Base-by-base conservation (phyloP, 30 jellyfish, hydroid and myxozoan genomes). In the Nemopilema nomurai region DNA sequence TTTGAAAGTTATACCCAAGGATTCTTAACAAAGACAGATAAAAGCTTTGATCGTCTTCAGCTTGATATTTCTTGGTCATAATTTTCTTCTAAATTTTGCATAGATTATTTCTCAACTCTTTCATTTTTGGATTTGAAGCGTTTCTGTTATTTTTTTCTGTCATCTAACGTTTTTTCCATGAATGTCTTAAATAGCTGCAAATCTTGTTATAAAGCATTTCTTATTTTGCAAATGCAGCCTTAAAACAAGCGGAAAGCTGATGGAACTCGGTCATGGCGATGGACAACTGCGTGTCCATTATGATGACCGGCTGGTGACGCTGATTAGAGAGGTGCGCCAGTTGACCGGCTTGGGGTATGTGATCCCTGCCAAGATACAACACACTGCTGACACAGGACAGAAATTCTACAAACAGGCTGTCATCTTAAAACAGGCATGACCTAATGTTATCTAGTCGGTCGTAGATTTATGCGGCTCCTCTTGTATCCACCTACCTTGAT, bases 281-380 rank as follows among this genome's bases (percentile, higher is more conserved):
- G 98, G 98, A 21, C 87, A 92, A 52, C 95, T 92, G 31, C 95
- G 84, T 24, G 97, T 92, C 32, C 97, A 92, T 63, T 92, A 85
- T 82, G 98, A 92, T 74, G 98, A 87, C 25, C 51, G 96, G 51
- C 83, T 92, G 41, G 98, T 92, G 4, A 88, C 90, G 49, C 67
- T 92, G 69, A 92, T 92, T 53, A 90, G 98, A 28, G 98, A 92
- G 71, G 98, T 92, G 22, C 96, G 98, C 1, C 96, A 85, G 96
- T 69, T 92, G 22, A 74, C 87, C 32, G 98, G 98, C 31, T 57
- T 92, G 96, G 98, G 97, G 18, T 92, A 65, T 62, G 79, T 71
- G 31, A 86, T 92, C 27, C 97, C 98, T 8, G 83, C 94, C 4
- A 88, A 87, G 62, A 92, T 92, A 24, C 98, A 92, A 51, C 89